phyloP scores from a whole-genome alignment of 2,797 vertebrate species.

The Leuciscus waleckii region DNA sequence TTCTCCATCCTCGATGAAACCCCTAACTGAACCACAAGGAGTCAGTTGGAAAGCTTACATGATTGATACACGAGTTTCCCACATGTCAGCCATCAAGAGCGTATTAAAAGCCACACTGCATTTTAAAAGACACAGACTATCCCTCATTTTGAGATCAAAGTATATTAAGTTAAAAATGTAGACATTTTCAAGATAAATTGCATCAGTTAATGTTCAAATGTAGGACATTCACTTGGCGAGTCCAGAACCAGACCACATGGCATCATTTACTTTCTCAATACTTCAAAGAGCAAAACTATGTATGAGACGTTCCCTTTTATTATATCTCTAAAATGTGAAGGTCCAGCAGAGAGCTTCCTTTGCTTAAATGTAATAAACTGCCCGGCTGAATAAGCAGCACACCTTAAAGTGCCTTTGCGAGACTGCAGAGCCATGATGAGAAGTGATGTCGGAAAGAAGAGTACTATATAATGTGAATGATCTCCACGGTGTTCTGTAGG shows the following conservation, averaged over 20 bases:
- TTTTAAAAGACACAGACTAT: neutral
- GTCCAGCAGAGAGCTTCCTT: neutral
- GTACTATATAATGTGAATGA: conserved; percentile 22
- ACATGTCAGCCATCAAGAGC: conserved; percentile 10
- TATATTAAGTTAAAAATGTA: neutral
- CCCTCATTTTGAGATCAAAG: conserved; percentile 25
- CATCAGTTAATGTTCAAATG: conserved; percentile 25
- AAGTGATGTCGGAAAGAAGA: conserved; percentile 14
- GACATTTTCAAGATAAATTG: conserved; percentile 12
- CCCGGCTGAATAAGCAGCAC: neutral
- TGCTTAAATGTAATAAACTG: conserved; percentile 3
- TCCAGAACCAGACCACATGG: neutral
- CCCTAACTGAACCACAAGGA: neutral
- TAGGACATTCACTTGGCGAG: neutral
- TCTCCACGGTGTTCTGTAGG: neutral
- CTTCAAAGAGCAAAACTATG: conserved; percentile 38
- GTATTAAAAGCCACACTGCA: conserved; percentile 8
- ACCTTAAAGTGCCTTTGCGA: conserved; percentile 6
- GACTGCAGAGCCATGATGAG: neutral
- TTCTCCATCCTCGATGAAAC: neutral
- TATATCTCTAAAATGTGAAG: neutral
- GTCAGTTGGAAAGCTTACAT: neutral
- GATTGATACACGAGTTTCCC: neutral
- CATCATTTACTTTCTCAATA: conserved; percentile 18
- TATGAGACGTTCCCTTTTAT: neutral